Percentiles rank a stretch among this genome's conserved stretches.
phyloP scores from a whole-genome alignment of 2,113 vertebrate genomes.

The Tonatia bakeri region DNA sequence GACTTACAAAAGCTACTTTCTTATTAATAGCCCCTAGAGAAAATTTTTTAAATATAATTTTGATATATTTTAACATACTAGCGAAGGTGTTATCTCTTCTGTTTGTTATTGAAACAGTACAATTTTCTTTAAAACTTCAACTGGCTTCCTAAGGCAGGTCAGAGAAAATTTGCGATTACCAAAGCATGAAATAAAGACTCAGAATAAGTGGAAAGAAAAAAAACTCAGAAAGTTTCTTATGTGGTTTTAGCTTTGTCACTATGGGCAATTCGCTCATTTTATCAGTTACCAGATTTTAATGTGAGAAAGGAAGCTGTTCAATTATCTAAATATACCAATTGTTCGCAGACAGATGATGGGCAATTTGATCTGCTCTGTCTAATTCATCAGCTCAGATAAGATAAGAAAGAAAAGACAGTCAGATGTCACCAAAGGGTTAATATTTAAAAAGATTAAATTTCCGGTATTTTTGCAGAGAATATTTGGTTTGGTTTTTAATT shows the following conservation, averaged over 20 bases:
- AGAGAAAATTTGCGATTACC: conserved; percentile 7
- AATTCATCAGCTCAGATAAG: conserved; percentile 89
- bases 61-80: background rate
- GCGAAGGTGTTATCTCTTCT: background rate
- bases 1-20: background rate
- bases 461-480: conserved; percentile 74
- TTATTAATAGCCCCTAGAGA: background rate
- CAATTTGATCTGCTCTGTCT: conserved; percentile 88
- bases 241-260: conserved; percentile 73
- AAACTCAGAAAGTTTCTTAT: conserved; percentile 63
- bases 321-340: conserved; percentile 90
- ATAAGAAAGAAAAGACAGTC: conserved; percentile 83
- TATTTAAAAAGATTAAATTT: conserved; percentile 86
- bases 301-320: conserved; percentile 85
- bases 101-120: background rate
- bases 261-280: conserved; percentile 79
- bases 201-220: background rate
- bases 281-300: conserved; percentile 87
- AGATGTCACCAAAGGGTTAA: conserved; percentile 84
- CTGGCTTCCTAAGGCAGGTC: background rate
- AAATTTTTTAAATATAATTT: background rate
- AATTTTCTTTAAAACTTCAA: background rate
- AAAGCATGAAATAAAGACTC: background rate
- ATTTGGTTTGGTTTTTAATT: conserved; percentile 62
- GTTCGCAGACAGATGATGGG: conserved; percentile 86